Evolutionary conservation across 2,888 invertebrate species (phyloP).

Genomic region (Ormyrus thymus): DNA sequence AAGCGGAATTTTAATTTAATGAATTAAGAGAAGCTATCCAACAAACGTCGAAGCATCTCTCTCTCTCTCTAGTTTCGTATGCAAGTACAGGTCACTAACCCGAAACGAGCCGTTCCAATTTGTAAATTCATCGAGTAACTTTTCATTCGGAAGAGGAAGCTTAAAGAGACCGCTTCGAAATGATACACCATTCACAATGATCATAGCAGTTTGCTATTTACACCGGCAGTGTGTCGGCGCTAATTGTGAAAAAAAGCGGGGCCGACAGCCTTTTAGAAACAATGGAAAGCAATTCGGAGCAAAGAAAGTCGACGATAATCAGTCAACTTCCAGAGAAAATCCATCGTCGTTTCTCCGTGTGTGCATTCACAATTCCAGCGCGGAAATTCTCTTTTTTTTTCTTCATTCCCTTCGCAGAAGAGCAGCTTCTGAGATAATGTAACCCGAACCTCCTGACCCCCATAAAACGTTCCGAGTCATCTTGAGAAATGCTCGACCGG

Average conservation of each 20-base stretch:
- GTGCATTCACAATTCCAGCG: too few species aligned
- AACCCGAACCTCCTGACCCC: constrained; percentile 41
- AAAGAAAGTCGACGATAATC: constrained; percentile 46
- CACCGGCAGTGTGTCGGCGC: neutral
- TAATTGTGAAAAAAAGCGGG: constrained; percentile 25
- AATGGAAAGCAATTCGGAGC: constrained; percentile 45
- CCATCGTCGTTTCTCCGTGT: neutral
- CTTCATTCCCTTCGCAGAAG: neutral
- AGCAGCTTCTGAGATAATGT: constrained; percentile 14
- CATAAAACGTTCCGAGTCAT: neutral
- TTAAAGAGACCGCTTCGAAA: neutral
- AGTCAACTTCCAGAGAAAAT: constrained; percentile 11
- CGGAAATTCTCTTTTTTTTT: neutral
- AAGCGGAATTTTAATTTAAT: too few species aligned
- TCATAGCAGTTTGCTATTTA: neutral
- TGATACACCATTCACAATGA: neutral
- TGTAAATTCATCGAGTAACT: neutral
- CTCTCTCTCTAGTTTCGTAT: too few species aligned
- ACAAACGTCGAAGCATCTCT: too few species aligned
- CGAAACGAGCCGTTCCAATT: neutral
- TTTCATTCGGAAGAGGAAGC: constrained; percentile 10
- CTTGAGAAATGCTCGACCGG: neutral
- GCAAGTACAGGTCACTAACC: too few species aligned
- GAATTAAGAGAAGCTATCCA: too few species aligned
- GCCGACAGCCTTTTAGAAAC: neutral